Evolutionary conservation across 2,113 vertebrate genomes (phyloP), one percentile per base, ranked within the genome.

Genomic region (Struthio camelus): DNA sequence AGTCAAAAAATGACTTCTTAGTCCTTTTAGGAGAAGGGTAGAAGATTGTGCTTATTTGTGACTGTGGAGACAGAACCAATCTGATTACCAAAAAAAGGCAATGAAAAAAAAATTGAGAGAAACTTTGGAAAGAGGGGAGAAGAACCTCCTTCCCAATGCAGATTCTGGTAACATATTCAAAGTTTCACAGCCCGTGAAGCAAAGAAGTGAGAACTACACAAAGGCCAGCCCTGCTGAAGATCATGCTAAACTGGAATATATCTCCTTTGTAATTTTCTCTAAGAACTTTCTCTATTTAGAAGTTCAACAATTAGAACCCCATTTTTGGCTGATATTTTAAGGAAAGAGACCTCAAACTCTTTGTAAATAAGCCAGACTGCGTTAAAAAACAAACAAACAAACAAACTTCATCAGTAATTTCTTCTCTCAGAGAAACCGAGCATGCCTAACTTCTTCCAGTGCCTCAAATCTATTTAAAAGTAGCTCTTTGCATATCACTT

Each of bases 121-220:
- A 77, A 46, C 40, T 78, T 5, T 4, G 13, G 8, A 40, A 87
- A 87, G 34, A 3, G 18, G 10, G 12, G 14, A 90, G 70, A 12
- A 91, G 15, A 82, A 85, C 66, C 62, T 84, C 34, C 46, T 80
- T 95, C 66, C 73, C n/a, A 59, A 14, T 81, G 51, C 40, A 79
- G 86, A 76, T 73, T 70, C 20, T 80, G 23, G 11, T 80, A 66
- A 69, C 22, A 11, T 82, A 94, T 25, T 61, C 28, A 73, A 70
- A 79, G 48, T 44, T 64, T 83, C 71, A 40, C 44, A 90, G 44
- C 30, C 91, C 59, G 67, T 97, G 90, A 85, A 90, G 46, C 64
- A 90, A 50, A 80, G 80, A 13, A 69, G 44, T 3, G 30, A 80
- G 85, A 54, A 36, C 2, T 58, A 62, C 1, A 3, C 75, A 81